These are phyloP conservation scores for Halcyon smyrnensis DNA, from an alignment of 2,797 vertebrate genomes.

Conservation along the genomic window DNA sequence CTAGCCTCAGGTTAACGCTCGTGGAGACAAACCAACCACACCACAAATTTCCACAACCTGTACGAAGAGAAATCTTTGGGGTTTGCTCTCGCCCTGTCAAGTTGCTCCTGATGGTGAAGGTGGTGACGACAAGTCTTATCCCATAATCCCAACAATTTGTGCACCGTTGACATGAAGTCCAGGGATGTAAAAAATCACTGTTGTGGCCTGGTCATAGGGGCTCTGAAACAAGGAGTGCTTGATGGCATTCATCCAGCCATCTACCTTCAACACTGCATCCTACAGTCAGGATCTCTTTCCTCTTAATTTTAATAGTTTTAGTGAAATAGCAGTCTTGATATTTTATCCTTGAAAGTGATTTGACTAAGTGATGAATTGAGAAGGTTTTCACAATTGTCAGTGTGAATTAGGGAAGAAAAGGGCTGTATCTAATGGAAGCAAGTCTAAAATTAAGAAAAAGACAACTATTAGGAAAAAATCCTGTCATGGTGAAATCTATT, in stretches of 20 bases:
- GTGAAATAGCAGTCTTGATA: not conserved
- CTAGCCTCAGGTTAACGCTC: not conserved
- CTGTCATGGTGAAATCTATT: not conserved
- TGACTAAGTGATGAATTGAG: not conserved
- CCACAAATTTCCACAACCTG: not conserved
- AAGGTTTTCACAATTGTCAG: not conserved
- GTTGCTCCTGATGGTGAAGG: not conserved
- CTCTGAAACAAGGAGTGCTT: not conserved
- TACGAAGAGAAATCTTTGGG: not conserved
- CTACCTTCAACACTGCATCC: not conserved
- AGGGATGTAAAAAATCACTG: not conserved
- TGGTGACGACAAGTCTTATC: not conserved
- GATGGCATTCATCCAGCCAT: not conserved
- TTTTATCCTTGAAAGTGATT: not conserved
- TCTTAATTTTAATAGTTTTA: not conserved
- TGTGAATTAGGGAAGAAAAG: not conserved
- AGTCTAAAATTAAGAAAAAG: not conserved
- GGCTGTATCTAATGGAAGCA: not conserved
- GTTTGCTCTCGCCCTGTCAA: not conserved
- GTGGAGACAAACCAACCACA: not conserved
- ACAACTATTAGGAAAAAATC: not conserved
- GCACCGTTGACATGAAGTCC: not conserved
- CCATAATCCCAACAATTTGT: not conserved
- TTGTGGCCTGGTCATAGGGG: fast-evolving
- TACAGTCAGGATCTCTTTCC: not conserved